These are phyloP conservation scores for Helostoma temminkii DNA, from an alignment of 2,797 vertebrate species.

Conservation along the genomic window DNA sequence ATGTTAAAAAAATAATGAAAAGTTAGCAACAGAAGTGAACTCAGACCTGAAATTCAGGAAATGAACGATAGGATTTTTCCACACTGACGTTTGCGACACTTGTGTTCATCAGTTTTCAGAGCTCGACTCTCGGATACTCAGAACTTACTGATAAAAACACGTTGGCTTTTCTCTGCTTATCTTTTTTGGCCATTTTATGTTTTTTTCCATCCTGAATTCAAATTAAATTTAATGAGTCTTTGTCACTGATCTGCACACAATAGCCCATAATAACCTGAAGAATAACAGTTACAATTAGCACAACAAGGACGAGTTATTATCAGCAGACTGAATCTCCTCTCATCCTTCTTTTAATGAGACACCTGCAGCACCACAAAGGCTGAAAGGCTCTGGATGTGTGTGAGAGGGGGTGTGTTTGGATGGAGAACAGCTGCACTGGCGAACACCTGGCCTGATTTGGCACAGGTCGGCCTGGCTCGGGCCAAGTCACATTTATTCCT, in stretches of 20 bases:
- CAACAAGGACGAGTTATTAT: constrained; percentile 46
- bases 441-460: constrained; percentile 49
- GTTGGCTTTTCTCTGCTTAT: not conserved
- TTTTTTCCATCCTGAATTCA: constrained; percentile 27
- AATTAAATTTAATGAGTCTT: constrained; percentile 12
- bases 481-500: constrained; percentile 31
- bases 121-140: not conserved
- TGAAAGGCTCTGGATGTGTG: constrained; percentile 11
- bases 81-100: too few relatives aligned
- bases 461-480: constrained; percentile 7
- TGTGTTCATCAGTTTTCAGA: too few relatives aligned
- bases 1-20: too few relatives aligned
- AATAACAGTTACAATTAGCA: constrained; percentile 37
- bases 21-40: too few relatives aligned
- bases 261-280: constrained; percentile 4
- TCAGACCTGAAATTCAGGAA: too few relatives aligned
- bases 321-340: constrained; percentile 25
- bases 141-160: not conserved
- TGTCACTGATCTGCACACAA: constrained; percentile 38
- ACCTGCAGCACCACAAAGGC: constrained; percentile 49
- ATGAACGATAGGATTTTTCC: too few relatives aligned
- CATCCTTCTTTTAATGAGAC: constrained; percentile 37
- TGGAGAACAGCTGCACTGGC: constrained; percentile 36
- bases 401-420: not conserved
- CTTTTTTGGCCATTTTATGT: not conserved